Evolutionary conservation across 1,140 invertebrate genomes (phyloP).

Genomic region (Calephelis virginiensis): DNA sequence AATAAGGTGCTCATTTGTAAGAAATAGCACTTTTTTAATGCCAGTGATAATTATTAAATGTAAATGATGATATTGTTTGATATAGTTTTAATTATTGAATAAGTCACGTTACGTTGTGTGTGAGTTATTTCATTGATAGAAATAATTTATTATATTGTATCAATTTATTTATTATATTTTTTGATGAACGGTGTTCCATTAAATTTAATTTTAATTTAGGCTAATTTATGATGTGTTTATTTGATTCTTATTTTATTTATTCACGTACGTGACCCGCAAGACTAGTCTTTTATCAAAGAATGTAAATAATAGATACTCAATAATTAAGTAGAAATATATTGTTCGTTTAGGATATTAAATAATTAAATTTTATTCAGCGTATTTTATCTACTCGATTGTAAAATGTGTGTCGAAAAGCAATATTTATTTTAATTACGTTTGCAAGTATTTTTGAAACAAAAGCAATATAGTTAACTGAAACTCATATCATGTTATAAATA

Average conservation of each 20-base stretch:
- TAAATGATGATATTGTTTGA: slow-evolving; percentile 13
- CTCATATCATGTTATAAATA: slow-evolving; percentile 7
- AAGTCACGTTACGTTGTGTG: slow-evolving; percentile 12
- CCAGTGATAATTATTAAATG: neutral
- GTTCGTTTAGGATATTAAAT: slow-evolving; percentile 68
- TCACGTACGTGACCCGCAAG: slow-evolving; percentile 35
- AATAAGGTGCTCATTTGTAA: slow-evolving; percentile 10
- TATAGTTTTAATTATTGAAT: slow-evolving; percentile 15
- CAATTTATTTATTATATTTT: neutral
- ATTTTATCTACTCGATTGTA: slow-evolving; percentile 41
- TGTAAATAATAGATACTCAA: slow-evolving; percentile 74
- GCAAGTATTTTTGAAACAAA: neutral
- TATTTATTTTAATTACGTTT: slow-evolving; percentile 28
- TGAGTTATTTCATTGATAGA: slow-evolving; percentile 5
- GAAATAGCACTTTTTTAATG: slow-evolving; percentile 10
- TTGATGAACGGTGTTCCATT: too few relatives aligned
- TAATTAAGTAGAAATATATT: slow-evolving; percentile 72
- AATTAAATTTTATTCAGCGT: slow-evolving; percentile 56
- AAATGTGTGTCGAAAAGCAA: slow-evolving; percentile 32
- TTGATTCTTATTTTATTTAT: slow-evolving; percentile 29
- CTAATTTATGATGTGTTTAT: slow-evolving; percentile 26
- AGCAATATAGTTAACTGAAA: slow-evolving; percentile 7
- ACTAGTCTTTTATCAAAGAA: slow-evolving; percentile 69
- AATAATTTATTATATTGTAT: neutral
- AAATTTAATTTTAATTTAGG: neutral